These are phyloP conservation scores for Aegotheles bennettii DNA, from an alignment of 2,113 vertebrate genomes.

Conservation along the genomic window DNA sequence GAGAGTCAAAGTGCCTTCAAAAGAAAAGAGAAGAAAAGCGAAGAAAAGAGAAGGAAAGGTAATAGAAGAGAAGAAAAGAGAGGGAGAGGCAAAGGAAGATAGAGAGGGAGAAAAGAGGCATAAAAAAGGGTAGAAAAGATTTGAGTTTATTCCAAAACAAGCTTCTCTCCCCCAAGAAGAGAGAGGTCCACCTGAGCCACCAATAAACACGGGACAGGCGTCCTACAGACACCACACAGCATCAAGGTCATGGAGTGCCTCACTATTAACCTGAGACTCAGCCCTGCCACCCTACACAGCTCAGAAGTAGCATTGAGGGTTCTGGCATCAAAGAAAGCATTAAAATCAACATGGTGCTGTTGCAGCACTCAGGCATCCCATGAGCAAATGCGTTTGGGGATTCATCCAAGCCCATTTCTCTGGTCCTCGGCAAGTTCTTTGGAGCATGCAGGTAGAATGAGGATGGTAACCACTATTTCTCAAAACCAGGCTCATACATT, in stretches of 20 bases:
- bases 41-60: neutral
- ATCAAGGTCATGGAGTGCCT: neutral
- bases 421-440: neutral
- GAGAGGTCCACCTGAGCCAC: neutral
- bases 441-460: neutral
- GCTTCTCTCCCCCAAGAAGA: neutral
- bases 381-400: neutral
- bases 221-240: neutral
- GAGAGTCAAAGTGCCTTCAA: neutral
- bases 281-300: neutral
- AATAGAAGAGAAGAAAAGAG: neutral
- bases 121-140: neutral
- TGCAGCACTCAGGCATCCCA: neutral
- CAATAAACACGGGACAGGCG: fast-evolving
- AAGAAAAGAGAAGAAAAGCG: neutral
- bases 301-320: neutral
- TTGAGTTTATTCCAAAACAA: neutral
- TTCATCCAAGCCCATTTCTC: neutral
- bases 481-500: neutral
- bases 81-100: neutral
- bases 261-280: neutral
- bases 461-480: neutral
- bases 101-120: neutral
- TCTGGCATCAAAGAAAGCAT: neutral
- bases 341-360: neutral